Evolutionary conservation across 2,888 invertebrate genomes (phyloP).

Genomic region (Drosophila anomalata): DNA sequence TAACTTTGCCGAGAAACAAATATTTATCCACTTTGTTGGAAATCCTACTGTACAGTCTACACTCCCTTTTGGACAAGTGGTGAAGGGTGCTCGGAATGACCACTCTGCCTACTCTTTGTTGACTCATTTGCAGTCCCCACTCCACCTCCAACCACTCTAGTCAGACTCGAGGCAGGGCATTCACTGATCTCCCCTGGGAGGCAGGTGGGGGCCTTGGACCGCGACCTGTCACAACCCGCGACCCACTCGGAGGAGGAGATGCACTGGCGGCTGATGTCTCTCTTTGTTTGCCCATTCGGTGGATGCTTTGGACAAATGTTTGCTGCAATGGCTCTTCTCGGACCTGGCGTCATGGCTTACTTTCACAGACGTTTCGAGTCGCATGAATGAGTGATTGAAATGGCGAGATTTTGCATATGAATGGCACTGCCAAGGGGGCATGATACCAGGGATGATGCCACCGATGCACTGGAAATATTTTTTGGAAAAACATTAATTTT

Average conservation of each 20-base stretch:
- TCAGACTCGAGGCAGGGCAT: constrained; percentile 24
- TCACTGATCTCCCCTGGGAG: constrained; percentile 7
- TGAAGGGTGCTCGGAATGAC: constrained; percentile 6
- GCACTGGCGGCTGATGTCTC: constrained; percentile 18
- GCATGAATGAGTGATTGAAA: constrained; percentile 38
- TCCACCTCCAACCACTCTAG: background rate
- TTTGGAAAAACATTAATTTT: background rate
- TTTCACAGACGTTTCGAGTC: constrained; percentile 38
- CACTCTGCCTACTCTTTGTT: constrained; percentile 17
- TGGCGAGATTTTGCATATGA: constrained; percentile 30
- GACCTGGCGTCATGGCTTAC: constrained; percentile 53
- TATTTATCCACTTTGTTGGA: too few relatives aligned
- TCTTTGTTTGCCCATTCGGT: constrained; percentile 29
- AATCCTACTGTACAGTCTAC: too few relatives aligned
- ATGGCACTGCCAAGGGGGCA: constrained; percentile 6
- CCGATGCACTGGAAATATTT: background rate
- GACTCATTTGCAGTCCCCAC: constrained; percentile 25
- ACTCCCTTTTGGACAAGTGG: background rate
- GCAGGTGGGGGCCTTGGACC: constrained; percentile 7
- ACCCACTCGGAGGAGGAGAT: constrained; percentile 7
- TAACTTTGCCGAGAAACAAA: too few relatives aligned
- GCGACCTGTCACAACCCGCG: constrained; percentile 39
- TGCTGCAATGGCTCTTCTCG: constrained; percentile 37
- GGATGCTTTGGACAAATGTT: constrained; percentile 4
- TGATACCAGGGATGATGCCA: background rate